Evolutionary conservation across 1,140 invertebrate genomes (phyloP).

Genomic region (Cephus cinctus): DNA sequence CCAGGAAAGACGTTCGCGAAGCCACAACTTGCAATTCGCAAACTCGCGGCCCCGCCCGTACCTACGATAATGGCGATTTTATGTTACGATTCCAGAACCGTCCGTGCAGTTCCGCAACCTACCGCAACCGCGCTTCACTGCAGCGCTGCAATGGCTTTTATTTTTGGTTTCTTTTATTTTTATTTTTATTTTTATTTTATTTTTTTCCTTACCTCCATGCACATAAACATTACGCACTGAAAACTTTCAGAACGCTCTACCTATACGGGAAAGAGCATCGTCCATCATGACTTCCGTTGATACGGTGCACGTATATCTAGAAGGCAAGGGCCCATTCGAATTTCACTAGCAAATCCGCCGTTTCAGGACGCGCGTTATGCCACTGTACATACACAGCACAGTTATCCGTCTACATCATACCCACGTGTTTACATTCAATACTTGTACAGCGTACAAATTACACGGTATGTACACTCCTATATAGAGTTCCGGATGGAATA

Average conservation of each 20-base stretch:
- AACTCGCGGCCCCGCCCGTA: no score
- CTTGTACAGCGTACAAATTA: no score
- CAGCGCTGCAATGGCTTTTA: no score
- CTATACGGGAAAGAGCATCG: constrained; percentile 17
- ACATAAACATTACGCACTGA: constrained; percentile 27
- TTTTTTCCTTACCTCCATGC: constrained; percentile 6
- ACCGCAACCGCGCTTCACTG: no score
- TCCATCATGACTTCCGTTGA: constrained; percentile 30
- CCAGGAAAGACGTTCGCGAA: constrained; percentile 10
- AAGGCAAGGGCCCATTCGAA: background rate
- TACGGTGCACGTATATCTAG: constrained; percentile 5
- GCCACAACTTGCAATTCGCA: constrained; percentile 8
- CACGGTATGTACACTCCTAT: no score
- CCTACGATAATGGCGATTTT: constrained; percentile 49
- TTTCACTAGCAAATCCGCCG: constrained; percentile 7
- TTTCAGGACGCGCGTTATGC: constrained; percentile 3
- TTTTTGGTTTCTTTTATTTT: constrained; percentile 18
- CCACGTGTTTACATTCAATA: no score
- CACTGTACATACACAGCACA: background rate
- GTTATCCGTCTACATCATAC: constrained; percentile 5
- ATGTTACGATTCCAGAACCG: constrained; percentile 33
- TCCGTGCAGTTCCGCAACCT: constrained; percentile 9
- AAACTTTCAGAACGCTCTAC: constrained; percentile 29
- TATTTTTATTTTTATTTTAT: background rate
- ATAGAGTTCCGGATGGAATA: no score